Percentiles rank a stretch among this genome's conserved stretches.
Conservation (phyloP, 2,797 vertebrate genomes). For the Pantherophis vulpinus region DNA sequence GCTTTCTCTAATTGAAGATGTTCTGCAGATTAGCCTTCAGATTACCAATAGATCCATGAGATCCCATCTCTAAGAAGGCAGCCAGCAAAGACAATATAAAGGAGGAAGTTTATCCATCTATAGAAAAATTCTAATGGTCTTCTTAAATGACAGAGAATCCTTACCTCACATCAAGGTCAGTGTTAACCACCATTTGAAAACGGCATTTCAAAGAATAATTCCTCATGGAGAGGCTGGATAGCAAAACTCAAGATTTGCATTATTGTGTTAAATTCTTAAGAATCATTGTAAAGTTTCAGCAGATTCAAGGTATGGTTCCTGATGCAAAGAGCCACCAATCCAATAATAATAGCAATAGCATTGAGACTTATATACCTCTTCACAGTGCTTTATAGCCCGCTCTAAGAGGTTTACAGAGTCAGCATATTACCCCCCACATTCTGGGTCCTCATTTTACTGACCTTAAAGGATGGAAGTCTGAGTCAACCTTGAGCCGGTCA, state of each 20-base stretch:
- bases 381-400: neutral
- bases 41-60: neutral
- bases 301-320: neutral
- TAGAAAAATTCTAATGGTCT: constrained; percentile 1
- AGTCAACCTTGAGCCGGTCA: neutral
- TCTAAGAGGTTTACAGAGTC: neutral
- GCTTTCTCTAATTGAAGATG: neutral
- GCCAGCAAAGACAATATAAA: neutral
- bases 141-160: neutral
- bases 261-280: neutral
- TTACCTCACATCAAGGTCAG: constrained; percentile 17
- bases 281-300: neutral
- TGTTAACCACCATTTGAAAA: neutral
- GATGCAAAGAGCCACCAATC: neutral
- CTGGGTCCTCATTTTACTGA: neutral
- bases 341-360: neutral
- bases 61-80: constrained; percentile 36
- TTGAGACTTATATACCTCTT: neutral
- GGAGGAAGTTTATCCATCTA: constrained; percentile 14
- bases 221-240: neutral
- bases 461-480: neutral
- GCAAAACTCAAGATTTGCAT: neutral
- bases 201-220: constrained; percentile 20
- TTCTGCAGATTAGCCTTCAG: neutral
- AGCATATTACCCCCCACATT: neutral